Conservation (phyloP, 1,140 invertebrate species). For the Ladona fulva region DNA sequence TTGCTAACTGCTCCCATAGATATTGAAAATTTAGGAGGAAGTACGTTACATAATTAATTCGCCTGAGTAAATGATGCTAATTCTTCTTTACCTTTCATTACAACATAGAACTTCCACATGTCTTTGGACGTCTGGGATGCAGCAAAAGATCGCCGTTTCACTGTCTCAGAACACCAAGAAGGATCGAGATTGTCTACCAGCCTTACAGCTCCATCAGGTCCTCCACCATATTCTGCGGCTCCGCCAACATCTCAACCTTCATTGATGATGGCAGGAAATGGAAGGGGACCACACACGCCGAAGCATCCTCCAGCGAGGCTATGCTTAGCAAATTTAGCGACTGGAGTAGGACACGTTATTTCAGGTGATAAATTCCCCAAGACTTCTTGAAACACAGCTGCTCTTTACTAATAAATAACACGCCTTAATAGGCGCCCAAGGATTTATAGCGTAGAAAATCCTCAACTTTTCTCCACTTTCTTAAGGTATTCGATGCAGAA, state of each 20-base stretch:
- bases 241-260: neutral
- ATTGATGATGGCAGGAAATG: neutral
- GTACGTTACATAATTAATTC: too few species aligned
- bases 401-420: too few species aligned
- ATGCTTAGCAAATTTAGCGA: conserved; percentile 14
- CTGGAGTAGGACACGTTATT: conserved; percentile 17
- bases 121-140: conserved; percentile 16
- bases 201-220: neutral
- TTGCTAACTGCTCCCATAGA: too few species aligned
- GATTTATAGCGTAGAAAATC: too few species aligned
- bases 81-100: neutral
- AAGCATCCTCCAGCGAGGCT: neutral
- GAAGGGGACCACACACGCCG: neutral
- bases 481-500: neutral
- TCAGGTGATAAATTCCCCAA: neutral
- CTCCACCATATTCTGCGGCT: neutral
- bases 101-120: conserved; percentile 15
- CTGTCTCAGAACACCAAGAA: conserved; percentile 15
- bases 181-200: conserved; percentile 2
- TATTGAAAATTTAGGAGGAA: too few species aligned
- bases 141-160: neutral
- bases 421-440: too few species aligned
- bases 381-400: too few species aligned
- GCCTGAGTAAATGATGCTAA: too few species aligned
- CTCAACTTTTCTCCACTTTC: too few species aligned